Conservation (phyloP, 1,140 invertebrate species). For the Drosophila guanche region DNA sequence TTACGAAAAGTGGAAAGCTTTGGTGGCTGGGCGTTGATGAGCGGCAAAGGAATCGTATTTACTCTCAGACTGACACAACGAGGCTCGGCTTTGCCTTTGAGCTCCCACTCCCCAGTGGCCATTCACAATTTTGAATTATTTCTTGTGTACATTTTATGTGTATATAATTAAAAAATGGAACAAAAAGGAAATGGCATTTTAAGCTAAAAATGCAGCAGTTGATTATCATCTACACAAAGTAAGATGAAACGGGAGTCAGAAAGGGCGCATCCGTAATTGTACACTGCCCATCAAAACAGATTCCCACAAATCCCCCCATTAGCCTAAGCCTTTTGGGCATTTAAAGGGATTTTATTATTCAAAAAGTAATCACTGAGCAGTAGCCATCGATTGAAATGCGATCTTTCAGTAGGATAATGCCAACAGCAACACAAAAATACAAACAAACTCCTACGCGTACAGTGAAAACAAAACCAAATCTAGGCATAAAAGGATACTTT, state of each 20-base stretch:
- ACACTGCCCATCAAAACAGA: background rate
- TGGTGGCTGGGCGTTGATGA: conserved; percentile 74
- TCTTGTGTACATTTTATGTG: conserved; percentile 35
- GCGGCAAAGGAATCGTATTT: conserved; percentile 45
- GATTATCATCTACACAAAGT: too few relatives aligned
- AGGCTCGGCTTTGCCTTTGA: conserved; percentile 10
- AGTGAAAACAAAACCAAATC: conserved; percentile 23
- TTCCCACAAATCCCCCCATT: background rate
- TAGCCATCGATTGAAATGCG: conserved; percentile 43
- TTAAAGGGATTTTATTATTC: conserved; percentile 27
- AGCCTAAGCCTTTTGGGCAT: background rate
- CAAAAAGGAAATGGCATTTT: conserved; percentile 7
- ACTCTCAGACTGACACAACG: conserved; percentile 11
- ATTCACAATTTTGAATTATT: conserved; percentile 49
- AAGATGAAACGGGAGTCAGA: too few relatives aligned
- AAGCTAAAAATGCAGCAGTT: conserved; percentile 4
- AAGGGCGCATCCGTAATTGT: conserved; percentile 1
- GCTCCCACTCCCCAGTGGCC: conserved; percentile 27
- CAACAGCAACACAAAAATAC: conserved; percentile 10
- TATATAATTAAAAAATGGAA: conserved; percentile 66
- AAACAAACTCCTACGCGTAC: conserved; percentile 21
- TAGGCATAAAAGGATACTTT: conserved; percentile 32
- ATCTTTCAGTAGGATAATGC: conserved; percentile 11
- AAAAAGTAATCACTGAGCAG: conserved; percentile 26
- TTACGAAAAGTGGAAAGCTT: conserved; percentile 78